phyloP scores from a whole-genome alignment of 1,140 invertebrate species.

The Maconellicoccus hirsutus region DNA sequence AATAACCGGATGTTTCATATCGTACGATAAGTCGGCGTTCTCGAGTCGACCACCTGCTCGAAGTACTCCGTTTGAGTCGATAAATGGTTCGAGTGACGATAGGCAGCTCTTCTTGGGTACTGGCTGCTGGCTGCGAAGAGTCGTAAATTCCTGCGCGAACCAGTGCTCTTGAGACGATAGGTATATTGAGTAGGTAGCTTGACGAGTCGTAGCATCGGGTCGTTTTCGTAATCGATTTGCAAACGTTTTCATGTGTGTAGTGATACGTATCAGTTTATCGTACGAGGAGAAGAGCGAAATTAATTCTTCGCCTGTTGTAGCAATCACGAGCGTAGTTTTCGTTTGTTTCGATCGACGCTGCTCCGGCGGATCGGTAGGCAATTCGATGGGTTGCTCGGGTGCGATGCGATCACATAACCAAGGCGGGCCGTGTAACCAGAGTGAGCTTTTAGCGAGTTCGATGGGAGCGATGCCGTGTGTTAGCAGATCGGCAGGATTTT shows the following conservation, averaged over 20 bases:
- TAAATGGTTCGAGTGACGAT: conserved; percentile 31
- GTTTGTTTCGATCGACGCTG: background rate
- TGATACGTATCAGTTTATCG: background rate
- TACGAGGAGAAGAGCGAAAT: background rate
- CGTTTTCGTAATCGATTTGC: background rate
- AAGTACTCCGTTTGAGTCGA: conserved; percentile 34
- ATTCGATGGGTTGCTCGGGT: background rate
- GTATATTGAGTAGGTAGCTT: no score
- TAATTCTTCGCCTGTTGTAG: background rate
- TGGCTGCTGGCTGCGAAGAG: background rate
- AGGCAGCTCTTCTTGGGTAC: background rate
- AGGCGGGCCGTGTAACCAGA: conserved; percentile 34
- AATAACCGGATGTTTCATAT: conserved; percentile 35
- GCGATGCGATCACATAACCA: conserved; percentile 16
- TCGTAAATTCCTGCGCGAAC: background rate
- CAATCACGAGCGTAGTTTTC: no score
- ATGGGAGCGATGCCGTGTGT: conserved; percentile 30
- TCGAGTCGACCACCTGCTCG: conserved; percentile 34
- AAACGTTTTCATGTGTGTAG: background rate
- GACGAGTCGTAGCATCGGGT: no score
- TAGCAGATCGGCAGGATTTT: conserved; percentile 33
- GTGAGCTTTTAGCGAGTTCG: conserved; percentile 27
- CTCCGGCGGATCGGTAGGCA: background rate
- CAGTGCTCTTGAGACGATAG: no score
- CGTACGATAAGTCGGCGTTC: conserved; percentile 30